phyloP scores from a whole-genome alignment of 2,888 invertebrate genomes.

The Chirona hameri region DNA sequence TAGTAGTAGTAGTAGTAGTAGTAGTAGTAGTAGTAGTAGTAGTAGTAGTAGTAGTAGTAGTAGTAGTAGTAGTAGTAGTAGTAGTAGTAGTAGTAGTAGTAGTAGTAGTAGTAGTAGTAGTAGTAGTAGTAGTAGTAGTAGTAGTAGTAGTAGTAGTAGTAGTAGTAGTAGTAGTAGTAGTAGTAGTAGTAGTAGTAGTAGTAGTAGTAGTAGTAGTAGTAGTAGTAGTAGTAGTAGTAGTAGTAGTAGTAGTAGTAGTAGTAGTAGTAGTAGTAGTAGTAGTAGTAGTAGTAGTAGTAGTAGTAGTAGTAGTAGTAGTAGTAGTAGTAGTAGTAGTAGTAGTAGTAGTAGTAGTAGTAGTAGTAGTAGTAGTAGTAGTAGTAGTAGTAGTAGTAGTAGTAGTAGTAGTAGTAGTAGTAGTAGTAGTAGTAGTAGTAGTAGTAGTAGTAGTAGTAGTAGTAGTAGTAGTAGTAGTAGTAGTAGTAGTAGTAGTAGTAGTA shows the following conservation, averaged over 20 bases:
- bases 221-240: slow-evolving; percentile 40
- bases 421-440: slow-evolving; percentile 35
- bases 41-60: no score
- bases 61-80: no score
- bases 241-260: slow-evolving; percentile 40
- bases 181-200: slow-evolving; percentile 39
- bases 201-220: slow-evolving; percentile 37
- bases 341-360: slow-evolving; percentile 8
- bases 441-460: slow-evolving; percentile 35
- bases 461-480: slow-evolving; percentile 35
- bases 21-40: slow-evolving; percentile 34
- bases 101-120: slow-evolving; percentile 34
- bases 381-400: slow-evolving; percentile 34
- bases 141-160: slow-evolving; percentile 38
- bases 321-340: slow-evolving; percentile 40
- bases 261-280: slow-evolving; percentile 39
- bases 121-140: slow-evolving; percentile 34
- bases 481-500: slow-evolving; percentile 34
- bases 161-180: slow-evolving; percentile 39
- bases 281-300: slow-evolving; percentile 40
- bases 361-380: slow-evolving; percentile 31
- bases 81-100: no score
- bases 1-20: slow-evolving; percentile 33
- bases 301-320: slow-evolving; percentile 40
- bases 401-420: slow-evolving; percentile 34